A percentile compares a stretch with the other conserved stretches of the same genome.
Evolutionary conservation across 2,888 invertebrate genomes (phyloP).

Genomic region (Drosophila neonasuta): DNA sequence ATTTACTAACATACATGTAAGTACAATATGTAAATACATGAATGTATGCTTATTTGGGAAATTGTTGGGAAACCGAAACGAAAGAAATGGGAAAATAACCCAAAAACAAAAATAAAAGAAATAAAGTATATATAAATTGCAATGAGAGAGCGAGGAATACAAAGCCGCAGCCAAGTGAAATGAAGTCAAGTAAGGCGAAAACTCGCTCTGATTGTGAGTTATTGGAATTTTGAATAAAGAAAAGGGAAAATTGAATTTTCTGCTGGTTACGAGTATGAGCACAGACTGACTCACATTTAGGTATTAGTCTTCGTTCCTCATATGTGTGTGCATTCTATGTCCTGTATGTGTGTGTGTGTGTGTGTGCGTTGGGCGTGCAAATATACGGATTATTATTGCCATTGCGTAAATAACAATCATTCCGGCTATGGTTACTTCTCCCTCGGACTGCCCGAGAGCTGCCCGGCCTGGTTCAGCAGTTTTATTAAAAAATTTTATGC

Average conservation of each 20-base stretch:
- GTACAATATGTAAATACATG: constrained; percentile 2
- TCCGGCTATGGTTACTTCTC: constrained; percentile 48
- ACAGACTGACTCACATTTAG: constrained; percentile 43
- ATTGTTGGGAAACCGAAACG: neutral
- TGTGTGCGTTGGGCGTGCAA: constrained; percentile 41
- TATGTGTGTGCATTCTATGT: neutral
- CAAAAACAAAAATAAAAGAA: constrained; percentile 2
- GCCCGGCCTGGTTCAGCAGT: constrained; percentile 40
- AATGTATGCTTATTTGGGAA: constrained; percentile 1
- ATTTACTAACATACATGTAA: constrained; percentile 11
- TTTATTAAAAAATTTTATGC: constrained; percentile 66
- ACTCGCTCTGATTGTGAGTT: constrained; percentile 55
- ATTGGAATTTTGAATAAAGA: constrained; percentile 67
- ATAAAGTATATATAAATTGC: constrained; percentile 32
- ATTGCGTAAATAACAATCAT: constrained; percentile 80
- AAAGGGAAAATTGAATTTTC: constrained; percentile 65
- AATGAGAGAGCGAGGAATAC: constrained; percentile 26
- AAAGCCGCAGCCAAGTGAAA: constrained; percentile 36
- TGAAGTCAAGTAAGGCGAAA: constrained; percentile 39
- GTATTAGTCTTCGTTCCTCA: constrained; percentile 1
- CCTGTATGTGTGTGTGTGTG: constrained; percentile 6
- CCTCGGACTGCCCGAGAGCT: constrained; percentile 31
- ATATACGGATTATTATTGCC: constrained; percentile 76
- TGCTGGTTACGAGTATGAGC: constrained; percentile 44
- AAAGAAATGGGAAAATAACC: neutral